Percentiles rank a stretch among this genome's conserved stretches.
phyloP scores from a whole-genome alignment of 1,140 invertebrate genomes.

The Pinna nobilis region DNA sequence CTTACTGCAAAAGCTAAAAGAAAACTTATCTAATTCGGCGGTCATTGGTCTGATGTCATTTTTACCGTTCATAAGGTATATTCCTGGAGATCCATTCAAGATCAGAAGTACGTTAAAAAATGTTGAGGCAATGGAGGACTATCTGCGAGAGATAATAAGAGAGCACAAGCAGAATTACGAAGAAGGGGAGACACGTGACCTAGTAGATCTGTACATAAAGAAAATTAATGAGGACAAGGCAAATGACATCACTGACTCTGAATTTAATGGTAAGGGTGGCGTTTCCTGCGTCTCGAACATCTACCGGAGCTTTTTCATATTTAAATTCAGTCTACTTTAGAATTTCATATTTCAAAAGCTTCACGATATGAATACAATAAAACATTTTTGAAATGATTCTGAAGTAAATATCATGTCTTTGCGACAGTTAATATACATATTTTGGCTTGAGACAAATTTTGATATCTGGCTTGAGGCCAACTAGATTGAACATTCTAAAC shows the following conservation, averaged over 20 bases:
- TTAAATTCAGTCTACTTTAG: too few relatives aligned
- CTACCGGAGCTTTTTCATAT: too few relatives aligned
- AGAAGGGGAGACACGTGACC: slow-evolving; percentile 22
- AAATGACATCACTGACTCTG: not conserved
- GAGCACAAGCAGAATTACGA: slow-evolving; percentile 19
- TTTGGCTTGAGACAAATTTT: too few relatives aligned
- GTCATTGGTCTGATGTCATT: not conserved
- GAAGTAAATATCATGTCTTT: too few relatives aligned
- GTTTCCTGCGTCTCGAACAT: too few relatives aligned
- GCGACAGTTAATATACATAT: too few relatives aligned
- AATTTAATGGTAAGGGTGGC: slow-evolving; percentile 22
- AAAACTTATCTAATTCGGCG: not conserved
- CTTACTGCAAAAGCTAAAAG: not conserved
- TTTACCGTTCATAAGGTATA: slow-evolving; percentile 22
- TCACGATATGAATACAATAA: too few relatives aligned
- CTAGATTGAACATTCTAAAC: too few relatives aligned
- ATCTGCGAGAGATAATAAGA: slow-evolving; percentile 5
- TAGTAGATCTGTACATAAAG: slow-evolving; percentile 21
- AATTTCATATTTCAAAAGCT: too few relatives aligned
- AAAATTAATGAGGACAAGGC: not conserved
- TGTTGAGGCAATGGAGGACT: slow-evolving; percentile 1
- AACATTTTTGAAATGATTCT: too few relatives aligned
- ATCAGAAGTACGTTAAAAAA: slow-evolving; percentile 24
- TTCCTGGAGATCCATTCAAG: slow-evolving; percentile 42
- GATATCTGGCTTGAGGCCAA: too few relatives aligned